Percentiles rank a stretch among this genome's conserved stretches.
These are phyloP conservation scores for Agrochola lota DNA, from an alignment of 2,888 invertebrate species.

Conservation along the genomic window DNA sequence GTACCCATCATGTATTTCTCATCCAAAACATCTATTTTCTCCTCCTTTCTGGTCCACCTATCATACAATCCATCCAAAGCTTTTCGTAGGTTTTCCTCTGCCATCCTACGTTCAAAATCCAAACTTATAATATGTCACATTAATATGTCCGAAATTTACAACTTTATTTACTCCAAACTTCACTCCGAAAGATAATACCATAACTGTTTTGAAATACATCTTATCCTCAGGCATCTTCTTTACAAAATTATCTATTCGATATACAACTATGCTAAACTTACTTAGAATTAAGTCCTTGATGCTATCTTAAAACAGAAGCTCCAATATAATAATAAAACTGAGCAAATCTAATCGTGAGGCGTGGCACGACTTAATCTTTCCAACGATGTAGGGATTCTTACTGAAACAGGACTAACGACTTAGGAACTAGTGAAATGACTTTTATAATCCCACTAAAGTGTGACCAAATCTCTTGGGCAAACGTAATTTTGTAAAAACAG, in stretches of 20 bases:
- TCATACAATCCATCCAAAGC: background rate
- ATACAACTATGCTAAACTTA: background rate
- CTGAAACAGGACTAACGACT: constrained; percentile 27
- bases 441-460: background rate
- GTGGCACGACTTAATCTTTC: constrained; percentile 61
- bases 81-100: background rate
- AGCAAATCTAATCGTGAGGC: constrained; percentile 60
- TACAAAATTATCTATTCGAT: background rate
- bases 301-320: constrained; percentile 56
- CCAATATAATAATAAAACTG: constrained; percentile 53
- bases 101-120: background rate
- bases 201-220: background rate
- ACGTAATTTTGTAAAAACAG: too few relatives aligned
- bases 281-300: constrained; percentile 15
- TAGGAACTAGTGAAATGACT: constrained; percentile 6
- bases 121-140: background rate
- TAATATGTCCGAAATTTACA: background rate
- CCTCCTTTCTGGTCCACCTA: background rate
- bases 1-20: background rate
- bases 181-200: background rate
- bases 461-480: background rate
- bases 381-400: constrained; percentile 29
- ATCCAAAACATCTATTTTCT: background rate
- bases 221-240: background rate
- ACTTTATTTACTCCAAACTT: constrained; percentile 1